Evolutionary conservation across 1,140 invertebrate species (phyloP), one percentile per base, ranked within the genome.

Genomic region (Anastrepha ludens): DNA sequence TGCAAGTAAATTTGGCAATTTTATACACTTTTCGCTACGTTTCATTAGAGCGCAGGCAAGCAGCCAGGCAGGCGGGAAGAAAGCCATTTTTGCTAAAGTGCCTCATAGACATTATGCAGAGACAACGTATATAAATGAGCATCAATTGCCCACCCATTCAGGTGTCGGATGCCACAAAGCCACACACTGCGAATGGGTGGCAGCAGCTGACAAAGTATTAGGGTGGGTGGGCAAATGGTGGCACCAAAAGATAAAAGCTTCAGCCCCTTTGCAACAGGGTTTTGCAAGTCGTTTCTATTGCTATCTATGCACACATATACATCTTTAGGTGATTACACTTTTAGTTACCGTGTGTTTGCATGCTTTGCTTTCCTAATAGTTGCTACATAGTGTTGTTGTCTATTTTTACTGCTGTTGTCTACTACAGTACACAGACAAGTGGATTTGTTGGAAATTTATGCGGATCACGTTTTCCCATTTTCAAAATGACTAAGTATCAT

Each of bases 401-500:
- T 55, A 81, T 81, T 81, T 81, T 81, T 81, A 81, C 74, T 81
- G 67, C 47, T 55, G 74, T 81, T 58, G 74, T 55, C 74, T 81
- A 15, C 47, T 29, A 15, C 41, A 17, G 67, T 44, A 55, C 47
- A 81, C 74, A 67, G 64, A 81, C 74, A 81, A 81, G 74, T 81
- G 74, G 20, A 81, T 86, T 86, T 86, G 55, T 62, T 86, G 58
- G 58, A 86, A 60, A 86, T 86, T 86, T 86, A 86, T 86, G 85
- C 85, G 85, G 58, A 86, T 86, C 85, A 86, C 85, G 85, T 62
- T 62, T 86, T 86, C 85, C 59, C 85, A 86, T 86, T 86, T 86
- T 86, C 59, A 86, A 86, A 86, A 60, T 86, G 85, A 60, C 85
- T 86, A 86, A 86, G 41, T 86, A 86, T 86, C 85, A 86, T 86